These are phyloP conservation scores for Turnix velox DNA, from an alignment of 2,113 vertebrate species.

Conservation along the genomic window DNA sequence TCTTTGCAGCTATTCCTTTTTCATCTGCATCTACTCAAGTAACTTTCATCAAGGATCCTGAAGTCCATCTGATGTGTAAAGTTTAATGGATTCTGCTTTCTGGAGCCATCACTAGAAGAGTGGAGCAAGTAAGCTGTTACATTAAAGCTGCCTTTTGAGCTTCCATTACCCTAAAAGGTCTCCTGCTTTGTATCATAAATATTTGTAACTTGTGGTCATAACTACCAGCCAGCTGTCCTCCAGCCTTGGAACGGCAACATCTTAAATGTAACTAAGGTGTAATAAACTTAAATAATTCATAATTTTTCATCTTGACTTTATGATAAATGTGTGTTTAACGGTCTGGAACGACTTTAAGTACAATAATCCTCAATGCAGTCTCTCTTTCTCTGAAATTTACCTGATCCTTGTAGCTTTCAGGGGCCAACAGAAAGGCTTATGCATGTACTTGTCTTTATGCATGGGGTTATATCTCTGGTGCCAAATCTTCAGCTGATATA, in stretches of 20 bases:
- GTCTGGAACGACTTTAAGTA: conserved; percentile 7
- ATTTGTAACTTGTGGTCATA: conserved; percentile 64
- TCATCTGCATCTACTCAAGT: neutral
- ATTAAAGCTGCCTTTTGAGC: neutral
- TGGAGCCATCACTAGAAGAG: neutral
- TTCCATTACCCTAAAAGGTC: conserved; percentile 64
- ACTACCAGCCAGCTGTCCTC: conserved; percentile 34
- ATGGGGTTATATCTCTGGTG: neutral
- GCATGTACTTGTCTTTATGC: neutral
- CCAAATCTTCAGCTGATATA: conserved; percentile 3
- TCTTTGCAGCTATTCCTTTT: neutral
- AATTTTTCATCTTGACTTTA: conserved; percentile 27
- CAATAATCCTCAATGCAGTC: neutral
- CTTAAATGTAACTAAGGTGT: conserved; percentile 49
- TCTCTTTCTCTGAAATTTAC: neutral
- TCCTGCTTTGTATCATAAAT: conserved; percentile 62
- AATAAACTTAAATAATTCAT: conserved; percentile 50
- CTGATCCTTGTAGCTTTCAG: neutral
- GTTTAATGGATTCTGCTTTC: neutral
- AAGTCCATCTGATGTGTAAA: accelerated
- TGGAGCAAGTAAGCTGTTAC: neutral
- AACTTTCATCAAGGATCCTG: neutral
- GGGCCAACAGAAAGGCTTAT: neutral
- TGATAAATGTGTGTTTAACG: conserved; percentile 25
- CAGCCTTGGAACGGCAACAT: neutral